Conservation (phyloP, 2,888 invertebrate species). For the Euplagia quadripunctaria region DNA sequence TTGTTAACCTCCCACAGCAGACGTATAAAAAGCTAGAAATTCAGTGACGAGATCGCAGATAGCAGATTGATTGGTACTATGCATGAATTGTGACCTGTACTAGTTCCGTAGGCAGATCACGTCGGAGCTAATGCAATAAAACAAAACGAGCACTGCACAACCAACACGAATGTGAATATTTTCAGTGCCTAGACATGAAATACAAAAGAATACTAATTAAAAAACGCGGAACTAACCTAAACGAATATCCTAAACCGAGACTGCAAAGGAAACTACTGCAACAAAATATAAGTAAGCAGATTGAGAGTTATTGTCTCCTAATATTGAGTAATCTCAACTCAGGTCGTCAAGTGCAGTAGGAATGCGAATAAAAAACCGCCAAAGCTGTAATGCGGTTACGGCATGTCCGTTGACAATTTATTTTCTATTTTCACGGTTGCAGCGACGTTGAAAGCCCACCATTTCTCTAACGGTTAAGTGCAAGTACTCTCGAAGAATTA, state of each 20-base stretch:
- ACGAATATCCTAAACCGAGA: constrained; percentile 26
- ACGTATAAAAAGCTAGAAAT: constrained; percentile 86
- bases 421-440: constrained; percentile 54
- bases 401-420: constrained; percentile 36
- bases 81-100: constrained; percentile 77
- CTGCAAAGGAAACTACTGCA: not conserved
- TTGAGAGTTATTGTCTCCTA: constrained; percentile 24
- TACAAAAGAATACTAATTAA: constrained; percentile 65
- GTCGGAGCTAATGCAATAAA: constrained; percentile 73
- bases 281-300: not conserved
- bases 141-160: constrained; percentile 70
- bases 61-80: constrained; percentile 84
- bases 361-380: constrained; percentile 64
- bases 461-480: constrained; percentile 35
- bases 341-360: constrained; percentile 51
- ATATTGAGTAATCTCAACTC: constrained; percentile 50
- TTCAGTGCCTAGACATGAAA: constrained; percentile 59
- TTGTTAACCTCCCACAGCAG: constrained; percentile 82
- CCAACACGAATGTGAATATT: constrained; percentile 59
- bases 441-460: constrained; percentile 46
- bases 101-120: constrained; percentile 77
- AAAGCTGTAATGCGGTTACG: constrained; percentile 50
- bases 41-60: constrained; percentile 82
- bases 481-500: constrained; percentile 33
- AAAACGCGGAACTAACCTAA: constrained; percentile 58